phyloP scores from a whole-genome alignment of 1,140 invertebrate species.

The Atta colombica region DNA sequence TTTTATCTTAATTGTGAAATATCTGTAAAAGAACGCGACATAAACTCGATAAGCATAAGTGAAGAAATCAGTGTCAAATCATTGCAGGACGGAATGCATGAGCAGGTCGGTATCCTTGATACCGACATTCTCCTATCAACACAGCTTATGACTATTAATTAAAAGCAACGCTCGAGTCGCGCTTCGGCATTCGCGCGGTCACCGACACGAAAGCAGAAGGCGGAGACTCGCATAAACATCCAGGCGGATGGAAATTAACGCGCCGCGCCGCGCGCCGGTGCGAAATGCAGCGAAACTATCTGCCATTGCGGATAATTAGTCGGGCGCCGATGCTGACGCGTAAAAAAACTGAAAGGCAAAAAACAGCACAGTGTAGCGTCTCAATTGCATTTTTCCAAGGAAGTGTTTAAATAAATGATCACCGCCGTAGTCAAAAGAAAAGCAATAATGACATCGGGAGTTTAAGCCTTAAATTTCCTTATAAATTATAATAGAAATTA shows the following conservation, averaged over 20 bases:
- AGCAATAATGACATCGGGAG: not conserved
- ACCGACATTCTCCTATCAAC: constrained; percentile 66
- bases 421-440: not conserved
- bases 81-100: constrained; percentile 30
- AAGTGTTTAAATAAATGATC: constrained; percentile 12
- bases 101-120: constrained; percentile 44
- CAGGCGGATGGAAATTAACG: constrained; percentile 72
- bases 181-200: constrained; percentile 50
- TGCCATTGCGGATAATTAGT: constrained; percentile 75
- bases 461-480: not conserved
- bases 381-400: constrained; percentile 36
- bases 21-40: not conserved
- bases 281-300: constrained; percentile 76
- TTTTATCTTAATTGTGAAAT: not conserved
- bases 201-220: constrained; percentile 64
- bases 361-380: constrained; percentile 40
- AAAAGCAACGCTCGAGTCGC: constrained; percentile 48
- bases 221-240: constrained; percentile 72
- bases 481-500: not conserved
- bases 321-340: constrained; percentile 68
- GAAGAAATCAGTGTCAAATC: constrained; percentile 52
- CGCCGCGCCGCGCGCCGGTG: constrained; percentile 67
- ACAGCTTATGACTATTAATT: constrained; percentile 52
- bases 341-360: constrained; percentile 9
- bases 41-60: constrained; percentile 14